A percentile compares a stretch with the other conserved stretches of the same genome.
These are phyloP conservation scores for Mamestra brassicae DNA, from an alignment of 2,888 invertebrate species.

Conservation along the genomic window DNA sequence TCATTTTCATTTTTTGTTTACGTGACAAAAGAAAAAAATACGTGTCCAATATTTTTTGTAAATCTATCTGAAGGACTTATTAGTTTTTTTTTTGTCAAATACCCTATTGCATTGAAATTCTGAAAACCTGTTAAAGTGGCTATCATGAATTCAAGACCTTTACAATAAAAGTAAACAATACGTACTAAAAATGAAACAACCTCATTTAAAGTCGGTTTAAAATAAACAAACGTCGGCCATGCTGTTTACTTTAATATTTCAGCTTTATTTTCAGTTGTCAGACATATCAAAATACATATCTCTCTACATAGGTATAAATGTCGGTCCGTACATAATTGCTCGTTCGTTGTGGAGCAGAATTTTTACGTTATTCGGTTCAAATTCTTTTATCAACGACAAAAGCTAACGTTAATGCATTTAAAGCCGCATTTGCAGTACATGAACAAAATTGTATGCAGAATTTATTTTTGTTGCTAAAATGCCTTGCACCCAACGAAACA, in stretches of 20 bases:
- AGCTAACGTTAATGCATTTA: constrained; percentile 45
- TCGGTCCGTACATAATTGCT: constrained; percentile 12
- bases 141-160: neutral
- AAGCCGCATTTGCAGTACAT: constrained; percentile 33
- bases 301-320: neutral
- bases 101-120: neutral
- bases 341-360: constrained; percentile 3
- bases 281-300: constrained; percentile 11
- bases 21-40: no score
- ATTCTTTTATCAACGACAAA: constrained; percentile 38
- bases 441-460: constrained; percentile 32
- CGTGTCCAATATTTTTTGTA: no score
- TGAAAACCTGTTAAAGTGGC: neutral
- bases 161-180: no score
- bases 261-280: constrained; percentile 18
- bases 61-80: no score
- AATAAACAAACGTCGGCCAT: no score
- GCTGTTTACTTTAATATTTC: constrained; percentile 10
- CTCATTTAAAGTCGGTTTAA: neutral
- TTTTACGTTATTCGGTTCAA: constrained; percentile 26
- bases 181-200: neutral
- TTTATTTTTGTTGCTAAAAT: constrained; percentile 28
- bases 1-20: no score
- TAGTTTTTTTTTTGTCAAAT: no score
- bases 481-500: neutral